These are phyloP conservation scores for Yponomeuta sedellus DNA, from an alignment of 2,888 invertebrate genomes.

Conservation along the genomic window DNA sequence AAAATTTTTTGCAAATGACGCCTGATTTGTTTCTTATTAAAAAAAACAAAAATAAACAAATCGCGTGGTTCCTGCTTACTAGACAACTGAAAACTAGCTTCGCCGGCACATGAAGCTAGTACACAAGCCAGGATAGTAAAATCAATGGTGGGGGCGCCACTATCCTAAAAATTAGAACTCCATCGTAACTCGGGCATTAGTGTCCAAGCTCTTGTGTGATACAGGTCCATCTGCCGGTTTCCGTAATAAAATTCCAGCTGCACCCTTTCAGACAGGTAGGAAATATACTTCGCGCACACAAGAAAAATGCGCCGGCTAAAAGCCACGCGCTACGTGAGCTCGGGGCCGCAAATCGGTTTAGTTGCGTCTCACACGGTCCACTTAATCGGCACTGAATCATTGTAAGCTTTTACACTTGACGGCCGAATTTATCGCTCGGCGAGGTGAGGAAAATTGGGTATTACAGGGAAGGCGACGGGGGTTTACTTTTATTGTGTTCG, in stretches of 20 bases:
- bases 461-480: not conserved
- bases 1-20: too few relatives aligned
- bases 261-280: not conserved
- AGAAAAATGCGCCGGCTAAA: not conserved
- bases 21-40: too few relatives aligned
- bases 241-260: not conserved
- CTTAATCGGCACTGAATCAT: slow-evolving; percentile 16
- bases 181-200: too few relatives aligned
- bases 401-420: slow-evolving; percentile 14
- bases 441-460: slow-evolving; percentile 13
- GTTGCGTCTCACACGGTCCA: slow-evolving; percentile 21
- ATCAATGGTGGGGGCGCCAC: too few relatives aligned
- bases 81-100: too few relatives aligned
- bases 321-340: slow-evolving; percentile 29
- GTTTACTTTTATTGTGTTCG: slow-evolving; percentile 6
- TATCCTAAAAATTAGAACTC: too few relatives aligned
- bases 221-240: too few relatives aligned
- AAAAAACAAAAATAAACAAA: too few relatives aligned
- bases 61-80: too few relatives aligned
- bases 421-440: slow-evolving; percentile 12
- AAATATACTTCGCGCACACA: not conserved
- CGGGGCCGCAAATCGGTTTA: slow-evolving; percentile 46
- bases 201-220: too few relatives aligned
- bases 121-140: too few relatives aligned
- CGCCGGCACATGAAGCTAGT: too few relatives aligned